Base-by-base conservation (phyloP, 1,140 invertebrate species). In the Megalopta genalis region DNA sequence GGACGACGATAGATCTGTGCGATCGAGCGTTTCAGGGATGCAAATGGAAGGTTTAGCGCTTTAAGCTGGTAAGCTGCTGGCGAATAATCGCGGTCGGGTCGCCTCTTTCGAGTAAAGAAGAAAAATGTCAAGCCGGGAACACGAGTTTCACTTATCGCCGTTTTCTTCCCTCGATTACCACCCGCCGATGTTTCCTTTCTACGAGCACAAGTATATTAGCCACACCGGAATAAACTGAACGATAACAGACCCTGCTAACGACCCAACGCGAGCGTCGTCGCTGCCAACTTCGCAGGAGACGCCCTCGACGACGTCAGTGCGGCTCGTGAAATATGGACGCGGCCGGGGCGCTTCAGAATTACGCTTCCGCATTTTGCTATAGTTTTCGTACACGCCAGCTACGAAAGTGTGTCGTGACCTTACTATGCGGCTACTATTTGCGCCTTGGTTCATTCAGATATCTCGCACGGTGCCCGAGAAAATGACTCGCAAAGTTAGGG, bases 311-410 rank as follows among this genome's bases (percentile, higher is more conserved):
- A 77, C 39, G 27, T 46, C 54, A 60, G 63, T 12, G 63, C 65
- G 21, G 39, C 8, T 69, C 68, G 65, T 76, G 60, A 76, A 76
- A 76, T 76, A 76, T 60, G 25, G 60, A 68, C 32, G 32, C 74
- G 65, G 25, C 49, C 49, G 49, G 62, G 42, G 49, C 25, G 54
- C 46, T n/a, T 23, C 60, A 63, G 42, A 75, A 71, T 67, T 67
- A 49, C 42, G 78, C 66, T 69, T 70, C 67, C 81, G 81, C 76
- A 79, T 70, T 76, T 76, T 75, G 66, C 70, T 62, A 59, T 60
- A 67, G 80, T 71, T 77, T 42, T 62, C 74, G 77, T 66, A 52
- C 64, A 60, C 79, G 54, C 32, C 32, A 4, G 32, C 32, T 4
- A 4, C 32, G 32, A 4, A 32, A 32, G 32, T 32, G 4, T 42